Base-by-base conservation (phyloP, 1,140 invertebrate genomes). In the Probaryconus sp. region DNA sequence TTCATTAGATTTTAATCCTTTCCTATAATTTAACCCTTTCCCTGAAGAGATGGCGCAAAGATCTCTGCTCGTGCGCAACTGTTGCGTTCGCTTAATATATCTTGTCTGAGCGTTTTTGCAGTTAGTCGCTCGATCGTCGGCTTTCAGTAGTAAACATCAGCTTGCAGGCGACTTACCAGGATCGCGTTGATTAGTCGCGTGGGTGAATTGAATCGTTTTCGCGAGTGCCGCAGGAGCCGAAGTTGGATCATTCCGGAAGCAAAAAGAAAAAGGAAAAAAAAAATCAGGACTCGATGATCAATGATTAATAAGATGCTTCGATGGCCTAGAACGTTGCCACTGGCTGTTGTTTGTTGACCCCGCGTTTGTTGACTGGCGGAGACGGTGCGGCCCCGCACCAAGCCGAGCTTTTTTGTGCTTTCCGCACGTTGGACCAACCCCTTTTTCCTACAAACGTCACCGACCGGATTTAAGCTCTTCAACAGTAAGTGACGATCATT, bases 61-160 rank as follows among this genome's bases (percentile, higher is more conserved):
- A n/a, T n/a, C n/a, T n/a, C n/a, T n/a, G n/a, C n/a, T 28, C 17
- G 11, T 24, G 56, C 24, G 47, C 56, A 70, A 48, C 56, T 70
- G 67, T 70, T 70, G 67, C 67, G 40, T 56, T 40, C 16, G 31
- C 35, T 26, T n/a, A n/a, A n/a, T n/a, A n/a, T n/a, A n/a, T n/a
- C n/a, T n/a, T n/a, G n/a, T n/a, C n/a, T n/a, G 11, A 14, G 31
- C 43, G 40, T 18, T 38, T 20, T 14, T 48, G 35, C 38, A 40
- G 24, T 28, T n/a, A 50, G 16, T 47, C 47, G 58, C 56, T 71
- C 68, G 48, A 63, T 63, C 42, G 50, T 60, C 65, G 53, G 35
- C 45, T 58, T 63, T 50, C 68, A 71, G 68, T 71, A 71, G 68
- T 71, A 63, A 71, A 71, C 68, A 71, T 71, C 68, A 50, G 65